Base-by-base conservation (phyloP, 1,140 invertebrate genomes). In the Temnothorax longispinosus region DNA sequence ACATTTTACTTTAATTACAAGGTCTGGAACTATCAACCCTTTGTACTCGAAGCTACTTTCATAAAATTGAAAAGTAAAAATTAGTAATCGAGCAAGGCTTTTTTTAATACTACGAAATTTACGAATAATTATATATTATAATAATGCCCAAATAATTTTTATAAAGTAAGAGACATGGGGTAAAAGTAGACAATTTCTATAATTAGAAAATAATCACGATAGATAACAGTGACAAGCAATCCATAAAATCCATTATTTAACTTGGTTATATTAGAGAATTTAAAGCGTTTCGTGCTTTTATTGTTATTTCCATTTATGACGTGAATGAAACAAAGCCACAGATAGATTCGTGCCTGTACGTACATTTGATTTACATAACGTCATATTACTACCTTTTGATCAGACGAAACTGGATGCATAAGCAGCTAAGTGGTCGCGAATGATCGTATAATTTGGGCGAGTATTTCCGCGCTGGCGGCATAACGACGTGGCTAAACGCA, bases 401-500 rank as follows among this genome's bases (percentile, higher is more conserved):
- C 27, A 69, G 32, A 54, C 13, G n/a, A 65, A 69, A 80, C 21
- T 18, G 27, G 21, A 41, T 32, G 32, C 13, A 54, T 13, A 54
- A 71, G 15, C 35, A 15, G 18, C 32, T 47, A 60, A 81, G 71
- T 77, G 58, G 58, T 60, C 47, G 35, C 32, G 44, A 58, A 62
- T 35, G 47, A 35, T 72, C 54, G 56, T n/a, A 18, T 77, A 44
- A 80, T 76, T 81, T 69, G 75, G 35, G 54, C 52, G 64, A 88
- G 35, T 32, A 81, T 77, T 69, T n/a, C 69, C 65, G n/a, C 44
- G 38, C 75, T 62, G 38, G 82, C 87, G 84, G 76, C 85, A 27
- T 91, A 90, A 92, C 87, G 87, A 90, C 89, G 91, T 80, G 89
- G 87, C 92, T 93, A 92, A 94, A 91, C 90, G 94, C 92, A 94